Evolutionary conservation across 2,797 vertebrate genomes (phyloP).

Genomic region (Zalophus californianus): DNA sequence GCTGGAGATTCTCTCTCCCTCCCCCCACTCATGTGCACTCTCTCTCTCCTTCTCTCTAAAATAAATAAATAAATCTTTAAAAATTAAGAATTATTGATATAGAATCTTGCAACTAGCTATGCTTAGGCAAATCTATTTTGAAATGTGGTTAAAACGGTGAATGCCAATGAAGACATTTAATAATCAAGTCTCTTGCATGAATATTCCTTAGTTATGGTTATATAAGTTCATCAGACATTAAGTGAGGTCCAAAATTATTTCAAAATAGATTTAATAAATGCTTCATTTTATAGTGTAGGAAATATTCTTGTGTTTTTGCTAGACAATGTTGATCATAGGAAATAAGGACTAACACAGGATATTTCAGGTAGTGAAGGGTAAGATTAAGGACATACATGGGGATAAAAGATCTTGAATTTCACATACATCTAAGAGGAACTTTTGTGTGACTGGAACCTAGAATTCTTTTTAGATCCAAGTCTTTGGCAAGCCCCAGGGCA

Average conservation of each 20-base stretch:
- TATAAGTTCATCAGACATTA: not conserved
- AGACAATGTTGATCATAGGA: not conserved
- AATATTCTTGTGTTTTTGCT: not conserved
- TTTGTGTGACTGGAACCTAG: not conserved
- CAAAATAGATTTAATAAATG: conserved; percentile 6
- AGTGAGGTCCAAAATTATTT: not conserved
- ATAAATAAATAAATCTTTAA: not conserved
- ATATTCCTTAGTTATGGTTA: not conserved
- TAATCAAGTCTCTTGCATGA: conserved; percentile 15
- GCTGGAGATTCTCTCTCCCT: not conserved
- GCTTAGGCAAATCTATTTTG: not conserved
- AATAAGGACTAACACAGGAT: not conserved
- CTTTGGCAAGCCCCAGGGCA: not conserved
- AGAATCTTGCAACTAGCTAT: not conserved
- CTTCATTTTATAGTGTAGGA: not conserved
- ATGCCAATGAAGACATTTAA: conserved; percentile 1
- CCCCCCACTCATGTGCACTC: not conserved
- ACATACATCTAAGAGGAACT: not conserved
- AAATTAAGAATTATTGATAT: conserved; percentile 23
- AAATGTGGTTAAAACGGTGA: conserved; percentile 14
- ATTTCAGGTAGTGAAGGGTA: not conserved
- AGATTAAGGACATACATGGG: not conserved
- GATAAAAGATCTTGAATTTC: not conserved
- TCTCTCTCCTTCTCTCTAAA: not conserved
- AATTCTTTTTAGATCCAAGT: not conserved